Base-by-base conservation (phyloP, 2,797 vertebrate genomes). In the Platalea minor region DNA sequence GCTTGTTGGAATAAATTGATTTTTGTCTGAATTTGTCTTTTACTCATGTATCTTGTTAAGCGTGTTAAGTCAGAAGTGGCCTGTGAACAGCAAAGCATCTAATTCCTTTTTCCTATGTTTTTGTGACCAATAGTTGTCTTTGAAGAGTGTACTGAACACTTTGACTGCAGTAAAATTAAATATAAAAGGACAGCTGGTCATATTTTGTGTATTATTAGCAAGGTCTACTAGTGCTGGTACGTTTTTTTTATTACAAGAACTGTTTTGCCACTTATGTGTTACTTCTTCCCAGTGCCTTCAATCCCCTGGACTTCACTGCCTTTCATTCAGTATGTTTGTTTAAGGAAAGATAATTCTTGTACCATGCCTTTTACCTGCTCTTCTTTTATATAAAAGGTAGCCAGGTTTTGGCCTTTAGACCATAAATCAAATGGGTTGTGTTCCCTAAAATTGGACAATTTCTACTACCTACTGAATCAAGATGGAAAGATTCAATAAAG, bases 1-100 rank as follows among this genome's bases (percentile, higher is more conserved):
- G 20, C 43, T 78, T 73, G 10, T 74, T 88, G 79, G 17, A 89
- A 72, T 89, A 83, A 88, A 88, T 54, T 24, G 20, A 43, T 65
- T 93, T 84, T 87, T 64, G 48, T 68, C 39, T 83, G 29, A 72
- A 61, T 87, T 46, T 56, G 6, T 54, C 51, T 90, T 81, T 93
- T 63, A 46, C 48, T 89, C 19, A 8, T 39, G 31, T 78, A 11
- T 84, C 24, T 76, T 57, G 17, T 23, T 68, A 86, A 50, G 39
- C 8, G 3, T 41, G 24, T 81, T 69, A 79, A 86, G 50, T 85
- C 9, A 75, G 45, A 91, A 85, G 31, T 13, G 29, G 24, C 13
- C n/a, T 65, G 31, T 68, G 69, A 68, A n/a, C 21, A 72, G n/a
- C 17, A 76, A 65, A 91, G 28, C 35, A 29, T 37, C 11, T 28